Evolutionary conservation across 2,113 vertebrate species (phyloP), one percentile per base, ranked within the genome.

Genomic region (Alosa alosa): DNA sequence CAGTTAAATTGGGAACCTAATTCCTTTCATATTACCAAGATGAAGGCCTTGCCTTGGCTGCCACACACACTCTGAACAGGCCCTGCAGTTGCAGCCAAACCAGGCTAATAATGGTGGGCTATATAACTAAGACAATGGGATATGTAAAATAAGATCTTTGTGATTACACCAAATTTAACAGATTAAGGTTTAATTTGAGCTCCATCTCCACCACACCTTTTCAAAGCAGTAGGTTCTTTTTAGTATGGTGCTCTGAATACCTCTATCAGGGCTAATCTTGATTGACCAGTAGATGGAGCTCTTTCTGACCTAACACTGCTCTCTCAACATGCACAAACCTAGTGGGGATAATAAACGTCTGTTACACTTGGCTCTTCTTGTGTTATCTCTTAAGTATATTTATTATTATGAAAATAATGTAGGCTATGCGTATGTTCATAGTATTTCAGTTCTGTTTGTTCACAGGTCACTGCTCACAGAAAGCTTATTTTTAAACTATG

Each of bases 231-330:
- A 36, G n/a, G 8, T 72, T 36, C 0, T 9, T 10, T 36, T 15
- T 39, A 44, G 2, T 44, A 44, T 44, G 31, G 72, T 39, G 72
- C 13, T 36, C 11, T 13, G 64, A 11, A 11, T 72, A 72, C 15
- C 72, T 39, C 31, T 39, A 5, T 36, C n/a, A 39, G 13, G 72
- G 72, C 15, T 39, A 36, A 82, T 46, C n/a, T 82, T 1, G 52
- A 41, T 36, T 22, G 7, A 25, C 88, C 88, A 68, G 83, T 85
- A 89, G 88, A 89, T 86, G 88, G 88, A 6, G 83, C 68, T 85
- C 82, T 45, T 85, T 57, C 50, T 41, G 72, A 60, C 31, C 25
- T 31, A 31, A 84, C 7, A 0, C 31, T n/a, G 31, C 44, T 13
- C 50, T 6, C 39, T 44, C 52, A 36, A 39, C 31, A 15, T 68